Evolutionary conservation across 2,113 vertebrate species (phyloP).

Genomic region (Chamaetylas fuelleborni): DNA sequence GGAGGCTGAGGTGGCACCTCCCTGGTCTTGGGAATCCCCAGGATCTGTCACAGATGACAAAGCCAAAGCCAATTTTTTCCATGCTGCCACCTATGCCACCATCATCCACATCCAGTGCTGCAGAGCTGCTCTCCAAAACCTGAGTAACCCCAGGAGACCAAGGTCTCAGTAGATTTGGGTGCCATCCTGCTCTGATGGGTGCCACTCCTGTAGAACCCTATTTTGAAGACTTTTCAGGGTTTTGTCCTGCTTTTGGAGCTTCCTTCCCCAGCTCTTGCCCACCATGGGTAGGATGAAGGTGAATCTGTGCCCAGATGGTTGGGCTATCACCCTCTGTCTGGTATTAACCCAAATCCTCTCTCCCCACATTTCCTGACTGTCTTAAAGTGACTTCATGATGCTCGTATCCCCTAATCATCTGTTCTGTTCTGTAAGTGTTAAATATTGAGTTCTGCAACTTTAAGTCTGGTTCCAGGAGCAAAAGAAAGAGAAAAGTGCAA

Average conservation of each 20-base stretch:
- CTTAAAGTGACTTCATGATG: no score
- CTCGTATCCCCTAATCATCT: no score
- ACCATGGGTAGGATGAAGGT: not conserved
- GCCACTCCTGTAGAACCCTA: not conserved
- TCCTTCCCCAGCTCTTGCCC: not conserved
- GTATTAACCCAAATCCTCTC: rapidly evolving
- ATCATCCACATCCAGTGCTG: rapidly evolving
- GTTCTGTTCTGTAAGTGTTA: no score
- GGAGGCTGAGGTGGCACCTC: not conserved
- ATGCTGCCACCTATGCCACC: not conserved
- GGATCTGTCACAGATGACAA: not conserved
- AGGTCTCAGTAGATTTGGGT: not conserved
- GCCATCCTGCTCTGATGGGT: not conserved
- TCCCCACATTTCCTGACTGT: rapidly evolving
- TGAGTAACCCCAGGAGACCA: not conserved
- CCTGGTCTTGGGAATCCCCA: not conserved
- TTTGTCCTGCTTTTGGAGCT: not conserved
- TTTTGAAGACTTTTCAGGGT: not conserved
- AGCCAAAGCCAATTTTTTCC: not conserved
- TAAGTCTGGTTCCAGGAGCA: no score
- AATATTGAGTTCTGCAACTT: no score
- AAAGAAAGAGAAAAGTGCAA: no score
- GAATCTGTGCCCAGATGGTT: not conserved
- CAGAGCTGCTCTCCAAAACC: not conserved
- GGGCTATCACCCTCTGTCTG: not conserved